A percentile compares a stretch with the other conserved stretches of the same genome.
These are phyloP conservation scores for Pao palembangensis DNA, from an alignment of 2,113 vertebrate genomes.

Conservation along the genomic window DNA sequence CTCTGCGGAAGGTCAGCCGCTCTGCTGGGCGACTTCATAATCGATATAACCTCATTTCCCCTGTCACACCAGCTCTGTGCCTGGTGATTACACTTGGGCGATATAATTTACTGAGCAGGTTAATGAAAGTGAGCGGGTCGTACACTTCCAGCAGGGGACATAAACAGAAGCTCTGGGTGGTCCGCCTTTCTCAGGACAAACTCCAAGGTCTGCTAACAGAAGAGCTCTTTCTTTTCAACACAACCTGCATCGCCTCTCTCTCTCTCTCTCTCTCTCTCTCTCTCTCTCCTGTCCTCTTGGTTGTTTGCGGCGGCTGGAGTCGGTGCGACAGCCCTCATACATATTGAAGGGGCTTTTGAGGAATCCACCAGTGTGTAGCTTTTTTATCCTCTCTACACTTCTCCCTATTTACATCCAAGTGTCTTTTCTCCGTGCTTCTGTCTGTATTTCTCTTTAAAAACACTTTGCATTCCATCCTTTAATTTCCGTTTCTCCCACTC, in stretches of 20 bases:
- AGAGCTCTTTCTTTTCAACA: slow-evolving; percentile 50
- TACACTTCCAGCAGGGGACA: slow-evolving; percentile 30
- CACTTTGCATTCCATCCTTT: slow-evolving; percentile 58
- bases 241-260: slow-evolving; percentile 43
- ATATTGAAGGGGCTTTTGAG: slow-evolving; percentile 72
- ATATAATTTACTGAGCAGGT: slow-evolving; percentile 34
- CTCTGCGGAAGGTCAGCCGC: not conserved
- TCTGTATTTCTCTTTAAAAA: slow-evolving; percentile 50
- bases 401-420: slow-evolving; percentile 66
- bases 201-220: slow-evolving; percentile 54
- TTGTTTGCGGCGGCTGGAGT: slow-evolving; percentile 56
- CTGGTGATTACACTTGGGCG: slow-evolving; percentile 10
- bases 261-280: slow-evolving; percentile 40
- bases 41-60: not conserved
- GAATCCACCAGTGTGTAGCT: slow-evolving; percentile 52
- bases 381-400: slow-evolving; percentile 48
- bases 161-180: slow-evolving; percentile 70
- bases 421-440: slow-evolving; percentile 44
- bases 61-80: slow-evolving; percentile 8
- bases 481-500: slow-evolving; percentile 54
- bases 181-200: slow-evolving; percentile 48
- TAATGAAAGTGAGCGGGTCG: slow-evolving; percentile 15
- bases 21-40: no score
- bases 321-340: slow-evolving; percentile 61
- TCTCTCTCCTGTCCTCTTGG: slow-evolving; percentile 37